Evolutionary conservation across 2,113 vertebrate genomes (phyloP).

Genomic region (Protobothrops flavoviridis): DNA sequence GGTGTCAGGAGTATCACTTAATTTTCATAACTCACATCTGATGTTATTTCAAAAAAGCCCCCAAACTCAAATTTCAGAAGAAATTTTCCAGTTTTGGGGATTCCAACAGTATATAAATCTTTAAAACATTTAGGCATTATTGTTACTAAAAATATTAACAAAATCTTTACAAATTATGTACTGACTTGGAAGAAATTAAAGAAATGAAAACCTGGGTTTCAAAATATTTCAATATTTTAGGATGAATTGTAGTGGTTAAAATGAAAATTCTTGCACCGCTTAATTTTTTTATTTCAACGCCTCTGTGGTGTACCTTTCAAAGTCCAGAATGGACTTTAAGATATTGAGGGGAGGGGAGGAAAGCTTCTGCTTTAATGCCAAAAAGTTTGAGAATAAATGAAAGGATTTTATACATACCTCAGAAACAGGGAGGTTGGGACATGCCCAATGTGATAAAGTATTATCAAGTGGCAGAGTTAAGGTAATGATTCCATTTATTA

Average conservation of each 20-base stretch:
- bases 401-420: too few species aligned
- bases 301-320: too few species aligned
- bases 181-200: background rate
- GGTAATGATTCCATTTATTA: background rate
- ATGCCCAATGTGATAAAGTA: too few species aligned
- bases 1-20: background rate
- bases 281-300: too few species aligned
- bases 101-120: background rate
- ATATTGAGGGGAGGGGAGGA: background rate
- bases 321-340: background rate
- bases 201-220: background rate
- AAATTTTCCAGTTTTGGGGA: background rate
- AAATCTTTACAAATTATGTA: background rate
- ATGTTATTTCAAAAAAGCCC: background rate
- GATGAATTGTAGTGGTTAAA: background rate
- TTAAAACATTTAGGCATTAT: background rate
- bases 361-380: too few species aligned
- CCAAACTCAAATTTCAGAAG: background rate
- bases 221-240: background rate
- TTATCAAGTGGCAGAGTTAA: background rate
- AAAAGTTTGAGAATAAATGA: too few species aligned
- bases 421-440: too few species aligned
- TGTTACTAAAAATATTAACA: background rate
- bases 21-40: background rate
- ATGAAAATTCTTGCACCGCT: too few species aligned